phyloP scores from a whole-genome alignment of 2,888 invertebrate species.

The Auanema freiburgensis region DNA sequence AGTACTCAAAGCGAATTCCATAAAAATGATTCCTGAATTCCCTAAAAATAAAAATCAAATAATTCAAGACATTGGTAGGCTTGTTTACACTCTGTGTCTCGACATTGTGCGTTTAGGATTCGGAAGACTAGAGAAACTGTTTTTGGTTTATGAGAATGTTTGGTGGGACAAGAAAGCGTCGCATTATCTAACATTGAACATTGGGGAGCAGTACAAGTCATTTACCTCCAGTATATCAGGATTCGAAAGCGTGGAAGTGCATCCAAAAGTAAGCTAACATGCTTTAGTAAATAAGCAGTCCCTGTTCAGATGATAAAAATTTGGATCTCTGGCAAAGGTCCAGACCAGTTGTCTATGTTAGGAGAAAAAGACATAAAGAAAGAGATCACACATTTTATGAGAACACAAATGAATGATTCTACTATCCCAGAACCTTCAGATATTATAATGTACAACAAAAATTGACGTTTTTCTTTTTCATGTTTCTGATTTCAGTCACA shows the following conservation, averaged over 20 bases:
- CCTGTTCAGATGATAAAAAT: slow-evolving; percentile 11
- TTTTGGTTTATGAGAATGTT: slow-evolving; percentile 43
- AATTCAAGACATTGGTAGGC: slow-evolving; percentile 40
- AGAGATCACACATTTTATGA: slow-evolving; percentile 7
- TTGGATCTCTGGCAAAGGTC: slow-evolving; percentile 16
- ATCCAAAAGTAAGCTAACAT: background rate
- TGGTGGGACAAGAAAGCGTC: slow-evolving; percentile 55
- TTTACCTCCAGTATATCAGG: slow-evolving; percentile 5
- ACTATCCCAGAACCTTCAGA: slow-evolving; percentile 11
- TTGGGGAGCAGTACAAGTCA: no score
- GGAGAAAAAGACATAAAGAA: slow-evolving; percentile 5
- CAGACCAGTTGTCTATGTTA: background rate
- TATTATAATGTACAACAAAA: slow-evolving; percentile 10
- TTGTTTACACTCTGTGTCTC: background rate
- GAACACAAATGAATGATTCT: slow-evolving; percentile 5
- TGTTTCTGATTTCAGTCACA: slow-evolving; percentile 18
- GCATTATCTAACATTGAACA: slow-evolving; percentile 4
- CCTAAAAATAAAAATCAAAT: slow-evolving; percentile 32
- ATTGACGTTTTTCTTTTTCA: background rate
- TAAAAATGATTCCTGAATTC: slow-evolving; percentile 43
- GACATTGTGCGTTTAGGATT: slow-evolving; percentile 28
- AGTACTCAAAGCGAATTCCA: slow-evolving; percentile 34
- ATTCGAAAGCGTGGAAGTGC: background rate
- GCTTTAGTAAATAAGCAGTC: background rate
- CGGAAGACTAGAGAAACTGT: slow-evolving; percentile 48